phyloP scores from a whole-genome alignment of 2,888 invertebrate species.

The Lydus trimaculatus region DNA sequence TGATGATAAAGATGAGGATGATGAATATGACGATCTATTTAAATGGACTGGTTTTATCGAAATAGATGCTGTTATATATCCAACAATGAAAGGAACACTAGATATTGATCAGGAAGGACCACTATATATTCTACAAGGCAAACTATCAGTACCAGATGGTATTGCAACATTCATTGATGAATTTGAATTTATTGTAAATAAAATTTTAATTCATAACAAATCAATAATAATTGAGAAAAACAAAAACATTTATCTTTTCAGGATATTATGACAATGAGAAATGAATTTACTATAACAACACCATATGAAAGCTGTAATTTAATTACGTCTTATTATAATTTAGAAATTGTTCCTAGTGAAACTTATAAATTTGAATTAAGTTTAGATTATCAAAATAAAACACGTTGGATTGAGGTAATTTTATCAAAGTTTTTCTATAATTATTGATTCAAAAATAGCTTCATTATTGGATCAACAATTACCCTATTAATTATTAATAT shows the following conservation, averaged over 20 bases:
- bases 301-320: slow-evolving; percentile 63
- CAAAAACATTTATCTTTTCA: slow-evolving; percentile 39
- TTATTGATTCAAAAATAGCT: no score
- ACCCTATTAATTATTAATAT: not conserved
- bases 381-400: slow-evolving; percentile 60
- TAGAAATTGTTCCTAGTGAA: slow-evolving; percentile 60
- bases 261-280: slow-evolving; percentile 63
- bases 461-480: not conserved
- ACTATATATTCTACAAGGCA: slow-evolving; percentile 60
- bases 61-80: slow-evolving; percentile 66
- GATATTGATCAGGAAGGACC: slow-evolving; percentile 66
- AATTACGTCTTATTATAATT: slow-evolving; percentile 63
- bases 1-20: slow-evolving; percentile 54
- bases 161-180: slow-evolving; percentile 65
- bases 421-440: not conserved
- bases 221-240: slow-evolving; percentile 17
- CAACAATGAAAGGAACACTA: slow-evolving; percentile 65
- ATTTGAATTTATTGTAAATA: slow-evolving; percentile 64
- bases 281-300: slow-evolving; percentile 65
- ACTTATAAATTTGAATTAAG: slow-evolving; percentile 62
- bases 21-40: slow-evolving; percentile 62
- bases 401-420: slow-evolving; percentile 59
- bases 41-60: slow-evolving; percentile 66
- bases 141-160: slow-evolving; percentile 65
- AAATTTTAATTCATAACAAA: not conserved